A percentile compares a stretch with the other conserved stretches of the same genome.
These are phyloP conservation scores for Atrichornis clamosus DNA, from an alignment of 2,113 vertebrate genomes.

Conservation along the genomic window DNA sequence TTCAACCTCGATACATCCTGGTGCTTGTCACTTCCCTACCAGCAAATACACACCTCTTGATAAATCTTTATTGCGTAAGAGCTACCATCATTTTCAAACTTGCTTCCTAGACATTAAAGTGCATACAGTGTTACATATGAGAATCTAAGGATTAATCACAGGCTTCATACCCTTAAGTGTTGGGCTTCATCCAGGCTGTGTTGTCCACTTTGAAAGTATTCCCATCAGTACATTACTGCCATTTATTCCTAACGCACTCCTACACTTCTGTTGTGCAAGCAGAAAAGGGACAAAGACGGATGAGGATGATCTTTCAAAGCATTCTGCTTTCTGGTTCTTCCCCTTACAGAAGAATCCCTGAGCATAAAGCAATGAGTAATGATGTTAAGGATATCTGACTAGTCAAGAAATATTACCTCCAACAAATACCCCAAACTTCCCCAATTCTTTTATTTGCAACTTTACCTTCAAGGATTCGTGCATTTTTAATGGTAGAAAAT, in stretches of 20 bases:
- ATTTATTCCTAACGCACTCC: conserved; percentile 48
- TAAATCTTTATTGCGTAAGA: not conserved
- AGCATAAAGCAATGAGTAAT: not conserved
- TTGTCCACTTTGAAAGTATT: conserved; percentile 53
- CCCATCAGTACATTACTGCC: conserved; percentile 62
- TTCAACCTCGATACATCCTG: not conserved
- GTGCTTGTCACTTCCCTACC: not conserved
- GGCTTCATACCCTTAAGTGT: conserved; percentile 31
- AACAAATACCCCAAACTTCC: not conserved
- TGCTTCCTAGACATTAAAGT: not conserved
- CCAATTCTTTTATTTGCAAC: not conserved
- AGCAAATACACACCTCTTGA: not conserved
- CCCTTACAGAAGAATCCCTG: not conserved
- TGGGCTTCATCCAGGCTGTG: conserved; percentile 45
- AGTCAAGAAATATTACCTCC: not conserved
- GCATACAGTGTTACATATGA: not conserved
- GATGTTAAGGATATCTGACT: not conserved
- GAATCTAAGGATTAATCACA: conserved; percentile 43
- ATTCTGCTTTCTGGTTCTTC: not conserved
- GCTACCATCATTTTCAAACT: not conserved
- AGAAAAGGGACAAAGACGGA: not conserved
- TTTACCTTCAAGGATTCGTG: not conserved
- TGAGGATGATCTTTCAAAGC: not conserved
- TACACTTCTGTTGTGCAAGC: conserved; percentile 60
- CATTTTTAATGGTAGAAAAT: not conserved